Evolutionary conservation across 1,140 invertebrate species (phyloP).

Genomic region (Hermetia illucens): DNA sequence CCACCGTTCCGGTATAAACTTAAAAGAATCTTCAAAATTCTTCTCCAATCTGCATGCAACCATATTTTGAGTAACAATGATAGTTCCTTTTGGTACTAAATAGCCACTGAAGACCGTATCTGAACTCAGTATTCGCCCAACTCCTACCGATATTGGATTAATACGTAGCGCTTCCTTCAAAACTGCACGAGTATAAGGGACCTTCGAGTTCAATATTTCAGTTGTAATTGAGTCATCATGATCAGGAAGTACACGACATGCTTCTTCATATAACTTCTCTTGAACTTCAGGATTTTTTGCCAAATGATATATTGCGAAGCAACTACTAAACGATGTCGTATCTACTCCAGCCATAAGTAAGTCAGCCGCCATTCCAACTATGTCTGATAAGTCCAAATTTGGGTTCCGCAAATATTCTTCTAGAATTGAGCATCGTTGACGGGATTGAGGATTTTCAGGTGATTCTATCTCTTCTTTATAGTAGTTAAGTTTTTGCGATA

Average conservation of each 20-base stretch:
- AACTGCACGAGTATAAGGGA: constrained; percentile 59
- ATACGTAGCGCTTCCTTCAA: constrained; percentile 73
- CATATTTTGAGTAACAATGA: constrained; percentile 80
- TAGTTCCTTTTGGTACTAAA: constrained; percentile 66
- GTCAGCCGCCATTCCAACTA: constrained; percentile 68
- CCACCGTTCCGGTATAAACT: constrained; percentile 69
- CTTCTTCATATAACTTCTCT: constrained; percentile 53
- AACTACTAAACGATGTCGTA: constrained; percentile 67
- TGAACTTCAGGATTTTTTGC: constrained; percentile 59
- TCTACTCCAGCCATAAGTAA: constrained; percentile 75
- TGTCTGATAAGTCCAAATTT: constrained; percentile 57
- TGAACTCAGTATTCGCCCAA: constrained; percentile 60
- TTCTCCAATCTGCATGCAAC: constrained; percentile 51
- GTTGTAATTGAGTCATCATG: constrained; percentile 37
- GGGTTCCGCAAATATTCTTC: constrained; percentile 49
- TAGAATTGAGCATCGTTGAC: constrained; percentile 35
- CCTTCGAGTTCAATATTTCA: constrained; percentile 40
- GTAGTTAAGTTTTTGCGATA: constrained; percentile 40
- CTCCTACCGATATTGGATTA: constrained; percentile 69
- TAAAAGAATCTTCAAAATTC: constrained; percentile 51
- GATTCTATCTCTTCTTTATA: constrained; percentile 24
- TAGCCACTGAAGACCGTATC: constrained; percentile 70
- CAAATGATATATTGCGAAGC: constrained; percentile 71
- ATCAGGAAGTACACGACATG: constrained; percentile 37
- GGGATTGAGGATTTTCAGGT: constrained; percentile 5